Conservation (phyloP, 1,140 invertebrate genomes). For the Chionoecetes opilio region DNA sequence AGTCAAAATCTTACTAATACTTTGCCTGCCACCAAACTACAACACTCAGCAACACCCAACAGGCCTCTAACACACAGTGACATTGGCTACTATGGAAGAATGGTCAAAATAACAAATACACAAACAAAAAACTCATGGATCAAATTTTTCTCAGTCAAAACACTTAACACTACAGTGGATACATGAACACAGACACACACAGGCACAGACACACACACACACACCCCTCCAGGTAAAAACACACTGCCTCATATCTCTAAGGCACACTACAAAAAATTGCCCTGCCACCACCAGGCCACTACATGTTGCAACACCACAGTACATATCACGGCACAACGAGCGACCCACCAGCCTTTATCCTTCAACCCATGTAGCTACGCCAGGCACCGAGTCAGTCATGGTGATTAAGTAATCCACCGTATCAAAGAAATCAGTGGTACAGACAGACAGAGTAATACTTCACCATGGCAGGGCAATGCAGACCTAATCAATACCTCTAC, state of each 20-base stretch:
- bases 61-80: no score
- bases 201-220: neutral
- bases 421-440: neutral
- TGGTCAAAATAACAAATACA: neutral
- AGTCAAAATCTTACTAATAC: no score
- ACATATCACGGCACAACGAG: neutral
- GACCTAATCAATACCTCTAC: neutral
- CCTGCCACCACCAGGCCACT: neutral
- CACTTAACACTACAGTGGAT: neutral
- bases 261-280: neutral
- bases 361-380: neutral
- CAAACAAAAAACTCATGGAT: neutral
- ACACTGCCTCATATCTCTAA: neutral
- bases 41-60: no score
- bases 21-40: no score
- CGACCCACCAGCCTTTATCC: neutral
- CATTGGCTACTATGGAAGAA: no score
- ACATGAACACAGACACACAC: neutral
- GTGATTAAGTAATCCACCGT: neutral
- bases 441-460: neutral
- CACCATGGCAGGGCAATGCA: neutral
- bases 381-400: neutral
- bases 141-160: neutral
- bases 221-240: neutral
- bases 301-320: neutral